Percentiles rank a stretch among this genome's conserved stretches.
phyloP scores from a whole-genome alignment of 2,888 invertebrate species.

The Cantharis nigra region DNA sequence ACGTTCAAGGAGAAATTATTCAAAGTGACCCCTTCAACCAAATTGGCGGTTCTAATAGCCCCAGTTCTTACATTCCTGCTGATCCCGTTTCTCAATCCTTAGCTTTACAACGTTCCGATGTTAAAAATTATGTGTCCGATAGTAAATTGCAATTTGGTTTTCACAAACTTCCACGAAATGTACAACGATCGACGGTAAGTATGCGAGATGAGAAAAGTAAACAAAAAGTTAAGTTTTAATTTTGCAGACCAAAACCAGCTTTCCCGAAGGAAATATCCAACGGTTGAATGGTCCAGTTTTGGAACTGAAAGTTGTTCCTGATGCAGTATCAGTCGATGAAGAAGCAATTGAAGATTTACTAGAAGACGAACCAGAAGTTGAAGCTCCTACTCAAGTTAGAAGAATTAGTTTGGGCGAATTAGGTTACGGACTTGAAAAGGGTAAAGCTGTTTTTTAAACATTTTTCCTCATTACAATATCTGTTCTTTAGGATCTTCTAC shows the following conservation, averaged over 20 bases:
- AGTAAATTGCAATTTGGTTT: constrained; percentile 61
- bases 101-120: constrained; percentile 53
- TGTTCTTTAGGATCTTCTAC: background rate
- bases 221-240: background rate
- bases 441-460: background rate
- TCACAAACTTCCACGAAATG: constrained; percentile 56
- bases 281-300: constrained; percentile 60
- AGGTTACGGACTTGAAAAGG: background rate
- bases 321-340: constrained; percentile 37
- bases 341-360: constrained; percentile 45
- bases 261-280: constrained; percentile 59
- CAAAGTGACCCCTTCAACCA: background rate
- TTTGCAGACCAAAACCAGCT: constrained; percentile 40
- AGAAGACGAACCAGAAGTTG: constrained; percentile 34
- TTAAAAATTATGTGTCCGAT: constrained; percentile 54
- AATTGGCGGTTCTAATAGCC: background rate
- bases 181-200: constrained; percentile 37
- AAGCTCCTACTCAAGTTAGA: constrained; percentile 17
- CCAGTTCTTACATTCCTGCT: constrained; percentile 46
- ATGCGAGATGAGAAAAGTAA: background rate
- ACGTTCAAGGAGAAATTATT: background rate
- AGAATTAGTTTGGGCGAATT: constrained; percentile 32
- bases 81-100: constrained; percentile 59
- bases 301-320: constrained; percentile 51
- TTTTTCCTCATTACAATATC: background rate